Base-by-base conservation (phyloP, 2,113 vertebrate genomes). In the Egretta garzetta region DNA sequence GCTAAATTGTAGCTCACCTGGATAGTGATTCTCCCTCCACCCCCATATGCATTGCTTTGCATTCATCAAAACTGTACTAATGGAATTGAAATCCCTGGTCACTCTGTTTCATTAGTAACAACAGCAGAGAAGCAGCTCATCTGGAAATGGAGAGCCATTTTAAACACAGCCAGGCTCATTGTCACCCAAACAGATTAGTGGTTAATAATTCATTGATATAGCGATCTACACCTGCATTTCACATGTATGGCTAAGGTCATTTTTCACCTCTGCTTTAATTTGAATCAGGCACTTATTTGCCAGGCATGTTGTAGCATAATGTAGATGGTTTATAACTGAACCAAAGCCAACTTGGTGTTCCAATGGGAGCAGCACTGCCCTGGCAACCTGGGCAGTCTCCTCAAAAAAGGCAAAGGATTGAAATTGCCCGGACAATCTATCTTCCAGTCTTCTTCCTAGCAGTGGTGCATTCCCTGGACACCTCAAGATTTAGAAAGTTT, bases 181-280 rank as follows among this genome's bases (percentile, higher is more conserved):
- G 83, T 87, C 76, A 91, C 76, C 59, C 4, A 1, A 67, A 81
- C 12, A 93, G 47, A 86, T 71, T 39, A 77, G 26, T 50, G 50
- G n/a, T 59, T 96, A 73, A 74, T 62, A 84, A 86, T 35, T 89
- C 55, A 84, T 86, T 71, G 76, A 89, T 79, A 84, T 6, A 93
- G 37, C 20, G 84, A 45, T 81, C 28, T 88, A 67, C 68, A 85
- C 9, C 33, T 81, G 56, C 33, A 64, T 90, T 93, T 95, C 58
- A 73, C 74, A 76, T 68, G 39, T 60, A 53, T 80, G 67, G 30
- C 49, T 82, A 80, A 75, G 35, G 70, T 58, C 0, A 70, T 76
- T 92, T 95, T 94, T 76, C 81, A 90, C 62, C 33, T 85, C 47
- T 81, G 87, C 30, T 95, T 89, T 89, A 47, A 70, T 74, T 80